Evolutionary conservation across 1,140 invertebrate species (phyloP).

Genomic region (Megalonaias nervosa): DNA sequence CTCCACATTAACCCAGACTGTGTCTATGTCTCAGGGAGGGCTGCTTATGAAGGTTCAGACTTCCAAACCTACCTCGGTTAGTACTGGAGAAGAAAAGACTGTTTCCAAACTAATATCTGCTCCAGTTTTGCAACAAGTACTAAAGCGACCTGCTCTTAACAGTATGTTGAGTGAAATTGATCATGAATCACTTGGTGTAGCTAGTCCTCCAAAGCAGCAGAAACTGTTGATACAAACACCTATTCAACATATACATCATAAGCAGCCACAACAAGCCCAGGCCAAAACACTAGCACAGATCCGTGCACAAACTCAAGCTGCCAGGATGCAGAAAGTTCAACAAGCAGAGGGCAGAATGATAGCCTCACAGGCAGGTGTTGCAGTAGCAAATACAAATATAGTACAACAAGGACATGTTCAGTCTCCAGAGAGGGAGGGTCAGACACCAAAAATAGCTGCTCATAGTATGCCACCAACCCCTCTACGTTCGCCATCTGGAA

Average conservation of each 20-base stretch:
- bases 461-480: constrained; percentile 17
- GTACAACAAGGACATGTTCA: no score
- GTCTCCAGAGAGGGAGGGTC: not conserved
- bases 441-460: constrained; percentile 7
- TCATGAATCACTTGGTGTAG: constrained; percentile 8
- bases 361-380: constrained; percentile 13
- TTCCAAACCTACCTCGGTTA: constrained; percentile 9
- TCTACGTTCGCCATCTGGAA: constrained; percentile 39
- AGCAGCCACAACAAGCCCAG: constrained; percentile 47
- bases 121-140: constrained; percentile 2
- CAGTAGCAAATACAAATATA: not conserved
- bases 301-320: constrained; percentile 55
- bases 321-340: constrained; percentile 41
- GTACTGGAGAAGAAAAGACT: constrained; percentile 24
- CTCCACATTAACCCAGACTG: not conserved
- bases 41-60: constrained; percentile 43
- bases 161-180: constrained; percentile 11
- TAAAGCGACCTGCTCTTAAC: constrained; percentile 18
- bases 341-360: constrained; percentile 15
- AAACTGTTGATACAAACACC: constrained; percentile 20
- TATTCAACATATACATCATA: constrained; percentile 3
- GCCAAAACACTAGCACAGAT: constrained; percentile 60
- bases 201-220: constrained; percentile 39
- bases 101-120: constrained; percentile 10
- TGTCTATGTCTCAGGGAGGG: constrained; percentile 18